phyloP scores from a whole-genome alignment of 2,888 invertebrate genomes.

The Polydrusus pterygomalis region DNA sequence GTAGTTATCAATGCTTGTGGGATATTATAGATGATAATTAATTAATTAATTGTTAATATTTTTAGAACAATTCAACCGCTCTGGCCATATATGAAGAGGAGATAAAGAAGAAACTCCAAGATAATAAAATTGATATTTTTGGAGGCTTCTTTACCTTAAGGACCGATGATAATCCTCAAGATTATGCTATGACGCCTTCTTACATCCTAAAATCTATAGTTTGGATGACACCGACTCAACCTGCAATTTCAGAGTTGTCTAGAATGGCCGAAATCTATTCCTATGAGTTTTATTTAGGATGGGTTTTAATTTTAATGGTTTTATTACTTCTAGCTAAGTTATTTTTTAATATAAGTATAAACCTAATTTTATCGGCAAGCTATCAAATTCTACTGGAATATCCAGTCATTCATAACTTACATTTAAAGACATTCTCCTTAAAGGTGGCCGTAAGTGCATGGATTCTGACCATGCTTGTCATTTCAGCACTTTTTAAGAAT shows the following conservation, averaged over 20 bases:
- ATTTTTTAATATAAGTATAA: background rate
- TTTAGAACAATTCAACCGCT: background rate
- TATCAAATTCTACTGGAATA: slow-evolving; percentile 6
- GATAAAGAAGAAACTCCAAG: background rate
- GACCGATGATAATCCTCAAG: background rate
- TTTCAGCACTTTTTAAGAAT: slow-evolving; percentile 14
- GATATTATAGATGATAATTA: too few relatives aligned
- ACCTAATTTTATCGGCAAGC: background rate
- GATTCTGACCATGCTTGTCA: background rate
- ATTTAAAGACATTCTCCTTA: background rate
- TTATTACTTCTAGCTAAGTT: background rate
- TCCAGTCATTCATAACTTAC: background rate
- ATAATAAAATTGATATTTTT: slow-evolving; percentile 8
- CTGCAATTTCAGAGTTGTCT: background rate
- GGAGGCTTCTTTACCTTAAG: background rate
- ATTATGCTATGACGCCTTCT: background rate
- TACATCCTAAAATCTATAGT: background rate
- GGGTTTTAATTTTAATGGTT: background rate
- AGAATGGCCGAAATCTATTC: background rate
- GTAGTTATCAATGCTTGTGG: too few relatives aligned
- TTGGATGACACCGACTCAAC: background rate
- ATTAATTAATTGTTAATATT: background rate
- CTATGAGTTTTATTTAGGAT: background rate
- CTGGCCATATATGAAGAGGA: background rate
- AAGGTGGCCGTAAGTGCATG: background rate